phyloP scores from a whole-genome alignment of 2,797 vertebrate genomes.

The Galaxias olidus region DNA sequence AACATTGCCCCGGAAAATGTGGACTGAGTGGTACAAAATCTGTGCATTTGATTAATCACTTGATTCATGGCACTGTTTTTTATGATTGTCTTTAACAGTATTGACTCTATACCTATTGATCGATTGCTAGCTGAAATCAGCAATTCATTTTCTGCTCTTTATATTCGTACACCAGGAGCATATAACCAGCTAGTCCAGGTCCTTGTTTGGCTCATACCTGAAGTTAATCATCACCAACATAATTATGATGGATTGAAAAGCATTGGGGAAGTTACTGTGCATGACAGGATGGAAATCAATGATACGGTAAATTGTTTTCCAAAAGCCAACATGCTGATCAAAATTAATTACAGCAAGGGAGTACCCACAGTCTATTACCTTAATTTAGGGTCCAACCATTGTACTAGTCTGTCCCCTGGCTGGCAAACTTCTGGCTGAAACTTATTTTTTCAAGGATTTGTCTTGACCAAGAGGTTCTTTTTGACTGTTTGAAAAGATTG shows the following conservation, averaged over 20 bases:
- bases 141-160: background rate
- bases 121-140: too few relatives aligned
- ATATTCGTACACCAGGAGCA: background rate
- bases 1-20: too few relatives aligned
- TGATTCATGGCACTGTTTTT: too few relatives aligned
- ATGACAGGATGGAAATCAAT: conserved; percentile 41
- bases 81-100: too few relatives aligned
- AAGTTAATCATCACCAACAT: conserved; percentile 11
- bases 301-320: conserved; percentile 36
- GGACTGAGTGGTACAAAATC: too few relatives aligned
- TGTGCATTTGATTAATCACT: too few relatives aligned
- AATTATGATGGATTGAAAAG: conserved; percentile 19
- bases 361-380: conserved; percentile 16
- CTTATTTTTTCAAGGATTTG: background rate
- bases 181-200: background rate
- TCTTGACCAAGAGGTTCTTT: background rate
- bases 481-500: background rate
- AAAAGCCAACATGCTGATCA: conserved; percentile 32
- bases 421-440: background rate
- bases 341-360: conserved; percentile 40
- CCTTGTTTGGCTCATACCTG: conserved; percentile 9
- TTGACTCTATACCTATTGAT: too few relatives aligned
- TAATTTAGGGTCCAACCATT: conserved; percentile 30
- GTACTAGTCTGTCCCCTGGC: conserved; percentile 27
- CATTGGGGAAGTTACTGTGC: conserved; percentile 15